These are phyloP conservation scores for Diuraphis noxia DNA, from an alignment of 1,140 invertebrate species.

Conservation along the genomic window DNA sequence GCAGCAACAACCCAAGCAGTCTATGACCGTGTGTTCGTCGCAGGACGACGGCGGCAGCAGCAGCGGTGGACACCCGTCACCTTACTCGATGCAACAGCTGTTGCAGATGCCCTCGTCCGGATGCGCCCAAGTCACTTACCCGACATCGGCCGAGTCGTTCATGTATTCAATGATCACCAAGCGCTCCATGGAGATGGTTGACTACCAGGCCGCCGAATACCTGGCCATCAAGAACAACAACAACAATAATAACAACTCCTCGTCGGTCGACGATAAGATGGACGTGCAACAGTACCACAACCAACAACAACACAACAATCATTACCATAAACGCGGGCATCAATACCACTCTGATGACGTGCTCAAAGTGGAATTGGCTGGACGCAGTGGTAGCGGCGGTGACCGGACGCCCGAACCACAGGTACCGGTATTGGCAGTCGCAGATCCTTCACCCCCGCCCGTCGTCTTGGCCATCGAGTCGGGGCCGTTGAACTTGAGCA, in stretches of 20 bases:
- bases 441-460: neutral
- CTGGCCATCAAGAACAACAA: conserved; percentile 43
- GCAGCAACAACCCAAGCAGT: conserved; percentile 16
- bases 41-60: conserved; percentile 28
- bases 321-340: neutral
- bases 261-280: conserved; percentile 43
- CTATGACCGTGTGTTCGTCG: neutral
- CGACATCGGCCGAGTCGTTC: conserved; percentile 26
- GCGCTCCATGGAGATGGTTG: conserved; percentile 7
- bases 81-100: conserved; percentile 55
- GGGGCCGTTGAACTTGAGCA: conserved; percentile 56
- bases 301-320: neutral
- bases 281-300: neutral
- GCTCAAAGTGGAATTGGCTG: neutral
- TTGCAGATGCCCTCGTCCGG: conserved; percentile 54
- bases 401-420: conserved; percentile 48
- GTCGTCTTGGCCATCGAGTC: neutral
- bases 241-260: neutral
- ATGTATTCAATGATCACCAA: conserved; percentile 50
- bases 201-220: conserved; percentile 36
- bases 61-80: conserved; percentile 36
- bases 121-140: neutral
- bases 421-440: neutral
- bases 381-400: neutral
- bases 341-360: conserved; percentile 1